These are phyloP conservation scores for Menidia menidia DNA, from an alignment of 2,797 vertebrate species.

Conservation along the genomic window DNA sequence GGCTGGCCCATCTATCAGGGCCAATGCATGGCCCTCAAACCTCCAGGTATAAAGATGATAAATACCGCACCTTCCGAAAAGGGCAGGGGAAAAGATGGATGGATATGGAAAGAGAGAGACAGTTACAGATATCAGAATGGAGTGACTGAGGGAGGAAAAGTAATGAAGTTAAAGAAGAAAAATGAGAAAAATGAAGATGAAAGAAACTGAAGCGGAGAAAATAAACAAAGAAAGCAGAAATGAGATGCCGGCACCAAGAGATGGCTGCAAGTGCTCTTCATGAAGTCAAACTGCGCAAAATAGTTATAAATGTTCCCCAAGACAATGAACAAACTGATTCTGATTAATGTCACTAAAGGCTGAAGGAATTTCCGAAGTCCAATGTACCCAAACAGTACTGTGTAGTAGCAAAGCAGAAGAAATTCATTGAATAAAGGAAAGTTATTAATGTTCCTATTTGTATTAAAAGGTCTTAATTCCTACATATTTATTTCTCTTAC, in stretches of 20 bases:
- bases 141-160: conserved; percentile 39
- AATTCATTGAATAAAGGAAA: too few relatives aligned
- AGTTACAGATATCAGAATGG: conserved; percentile 51
- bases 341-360: too few relatives aligned
- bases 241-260: conserved; percentile 41
- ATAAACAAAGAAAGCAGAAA: conserved; percentile 9
- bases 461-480: too few relatives aligned
- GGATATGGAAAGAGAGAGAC: conserved; percentile 57
- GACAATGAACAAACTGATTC: too few relatives aligned
- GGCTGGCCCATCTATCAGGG: conserved; percentile 81
- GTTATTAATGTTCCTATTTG: too few relatives aligned
- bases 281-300: not conserved
- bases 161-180: conserved; percentile 19
- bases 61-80: conserved; percentile 74
- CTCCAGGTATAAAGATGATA: conserved; percentile 82
- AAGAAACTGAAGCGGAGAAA: conserved; percentile 22
- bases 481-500: too few relatives aligned
- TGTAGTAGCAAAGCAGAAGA: too few relatives aligned
- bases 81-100: conserved; percentile 61
- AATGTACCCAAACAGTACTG: too few relatives aligned
- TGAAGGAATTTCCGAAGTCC: too few relatives aligned
- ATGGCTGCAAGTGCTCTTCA: not conserved
- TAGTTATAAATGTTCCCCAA: not conserved
- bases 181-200: conserved; percentile 24
- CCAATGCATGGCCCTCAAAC: conserved; percentile 71